Conservation (phyloP, 1,140 invertebrate genomes). For the Formica selysi region DNA sequence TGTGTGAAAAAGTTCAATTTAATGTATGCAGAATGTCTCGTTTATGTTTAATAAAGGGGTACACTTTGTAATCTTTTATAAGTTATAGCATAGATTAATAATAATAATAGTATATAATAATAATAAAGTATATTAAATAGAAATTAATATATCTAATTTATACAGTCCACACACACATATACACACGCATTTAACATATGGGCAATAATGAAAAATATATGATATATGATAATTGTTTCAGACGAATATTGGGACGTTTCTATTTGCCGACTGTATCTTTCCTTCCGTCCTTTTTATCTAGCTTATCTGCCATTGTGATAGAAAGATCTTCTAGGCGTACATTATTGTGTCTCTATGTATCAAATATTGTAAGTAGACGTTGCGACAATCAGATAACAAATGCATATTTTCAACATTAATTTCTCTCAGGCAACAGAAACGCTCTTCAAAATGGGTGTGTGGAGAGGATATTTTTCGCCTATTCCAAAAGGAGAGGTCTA, state of each 20-base stretch:
- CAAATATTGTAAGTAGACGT: slow-evolving; percentile 90
- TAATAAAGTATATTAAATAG: too few relatives aligned
- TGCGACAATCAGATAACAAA: background rate
- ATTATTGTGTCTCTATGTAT: slow-evolving; percentile 92
- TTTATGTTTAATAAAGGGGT: too few relatives aligned
- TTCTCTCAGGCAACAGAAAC: slow-evolving; percentile 90
- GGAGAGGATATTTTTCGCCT: slow-evolving; percentile 88
- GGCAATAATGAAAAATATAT: background rate
- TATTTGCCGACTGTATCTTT: slow-evolving; percentile 90
- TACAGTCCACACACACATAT: too few relatives aligned
- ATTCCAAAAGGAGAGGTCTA: slow-evolving; percentile 89
- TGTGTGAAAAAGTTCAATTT: background rate
- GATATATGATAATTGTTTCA: slow-evolving; percentile 81
- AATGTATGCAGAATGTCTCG: background rate
- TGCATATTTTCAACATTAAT: slow-evolving; percentile 17
- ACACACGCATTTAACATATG: background rate
- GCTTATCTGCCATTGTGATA: slow-evolving; percentile 91
- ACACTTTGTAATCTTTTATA: too few relatives aligned
- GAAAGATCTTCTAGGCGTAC: slow-evolving; percentile 91
- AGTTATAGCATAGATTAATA: background rate
- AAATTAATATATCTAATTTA: too few relatives aligned
- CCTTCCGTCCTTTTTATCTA: slow-evolving; percentile 90
- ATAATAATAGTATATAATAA: background rate
- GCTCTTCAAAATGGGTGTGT: slow-evolving; percentile 91
- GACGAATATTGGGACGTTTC: slow-evolving; percentile 89